Base-by-base conservation (phyloP, 2,888 invertebrate genomes). In the Rhagium mordax region DNA sequence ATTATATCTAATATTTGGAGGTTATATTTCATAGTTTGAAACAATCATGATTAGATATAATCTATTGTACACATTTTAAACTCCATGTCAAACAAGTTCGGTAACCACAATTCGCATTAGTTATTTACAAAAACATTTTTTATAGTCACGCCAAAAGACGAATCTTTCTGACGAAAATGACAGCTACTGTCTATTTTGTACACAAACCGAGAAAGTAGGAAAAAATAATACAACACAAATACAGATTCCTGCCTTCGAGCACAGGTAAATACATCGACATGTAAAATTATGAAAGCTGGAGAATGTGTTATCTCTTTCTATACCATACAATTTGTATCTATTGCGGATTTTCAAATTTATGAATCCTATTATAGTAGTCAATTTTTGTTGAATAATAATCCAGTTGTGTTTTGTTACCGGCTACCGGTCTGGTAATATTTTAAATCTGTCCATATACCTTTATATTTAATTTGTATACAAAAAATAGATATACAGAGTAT, bases 11-110 rank as follows among this genome's bases (percentile, higher is more conserved):
- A 5, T 18, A 59, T 59, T 68, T 48, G 27, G n/a, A 64, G 64
- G 49, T 64, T 64, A 64, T 64, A 64, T 64, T 64, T 64, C 64
- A 49, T 64, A 64, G 24, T 48, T 64, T 49, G 49, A 29, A 51
- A 49, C 15, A 51, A 49, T 49, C 64, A 64, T 64, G 27, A 15
- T 64, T 51, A 48, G 16, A 33, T 24, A 18, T 24, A 59, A 27
- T 64, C 8, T 51, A 48, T 13, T 48, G 24, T 33, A 59, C 24
- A 29, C 5, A 64, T 49, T 49, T 24, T 16, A 24, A 48, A 48
- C 20, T 49, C 49, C 64, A 64, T 64, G 27, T 15, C 29, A 64
- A 15, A 27, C n/a, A 60, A 29, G 5, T 57, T 8, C 29, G 8
- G 15, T 16, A 57, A 15, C 0, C 21, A 6, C 16, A 57, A 18